Conservation (phyloP, 2,888 invertebrate species). For the Torymus texanus region DNA sequence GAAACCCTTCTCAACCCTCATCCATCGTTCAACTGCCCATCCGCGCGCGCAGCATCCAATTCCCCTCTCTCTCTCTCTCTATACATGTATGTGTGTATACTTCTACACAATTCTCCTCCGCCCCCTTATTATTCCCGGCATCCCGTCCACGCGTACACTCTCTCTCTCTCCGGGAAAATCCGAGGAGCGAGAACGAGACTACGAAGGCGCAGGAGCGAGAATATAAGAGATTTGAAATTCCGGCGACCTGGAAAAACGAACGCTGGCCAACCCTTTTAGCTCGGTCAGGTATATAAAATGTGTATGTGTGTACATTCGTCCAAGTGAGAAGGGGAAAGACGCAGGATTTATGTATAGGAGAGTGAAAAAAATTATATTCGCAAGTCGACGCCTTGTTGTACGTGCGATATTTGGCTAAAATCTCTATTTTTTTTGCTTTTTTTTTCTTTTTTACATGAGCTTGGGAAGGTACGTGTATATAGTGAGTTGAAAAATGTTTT, state of each 20-base stretch:
- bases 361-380: no score
- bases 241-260: slow-evolving; percentile 51
- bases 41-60: not conserved
- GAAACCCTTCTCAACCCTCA: no score
- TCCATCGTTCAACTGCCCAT: no score
- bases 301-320: slow-evolving; percentile 27
- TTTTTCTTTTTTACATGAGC: no score
- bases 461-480: no score
- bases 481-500: no score
- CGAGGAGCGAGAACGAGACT: not conserved
- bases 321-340: not conserved
- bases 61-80: not conserved
- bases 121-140: slow-evolving; percentile 8
- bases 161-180: not conserved
- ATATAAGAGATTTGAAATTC: slow-evolving; percentile 53
- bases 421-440: no score
- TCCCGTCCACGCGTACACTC: not conserved
- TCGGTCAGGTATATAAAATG: slow-evolving; percentile 49
- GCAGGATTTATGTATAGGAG: not conserved
- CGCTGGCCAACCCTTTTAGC: slow-evolving; percentile 24
- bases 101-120: not conserved
- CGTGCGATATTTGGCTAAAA: no score
- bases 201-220: slow-evolving; percentile 46
- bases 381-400: no score
- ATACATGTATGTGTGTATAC: no score